A percentile compares a stretch with the other conserved stretches of the same genome.
Evolutionary conservation across 2,888 invertebrate genomes (phyloP).

Genomic region (Drosophila siamana): DNA sequence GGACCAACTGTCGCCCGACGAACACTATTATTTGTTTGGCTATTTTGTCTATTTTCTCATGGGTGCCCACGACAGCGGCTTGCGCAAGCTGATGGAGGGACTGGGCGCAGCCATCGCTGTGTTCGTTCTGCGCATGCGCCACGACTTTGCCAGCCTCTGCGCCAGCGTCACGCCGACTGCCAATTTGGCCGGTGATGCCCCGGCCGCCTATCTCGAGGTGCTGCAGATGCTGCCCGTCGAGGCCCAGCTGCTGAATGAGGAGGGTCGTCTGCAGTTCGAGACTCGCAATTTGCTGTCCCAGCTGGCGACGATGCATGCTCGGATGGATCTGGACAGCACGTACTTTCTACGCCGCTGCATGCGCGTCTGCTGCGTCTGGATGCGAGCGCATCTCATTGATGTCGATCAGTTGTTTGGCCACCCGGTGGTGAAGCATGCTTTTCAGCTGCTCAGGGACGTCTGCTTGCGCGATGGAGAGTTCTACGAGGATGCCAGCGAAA

Average conservation of each 20-base stretch:
- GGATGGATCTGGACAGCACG: too few species aligned
- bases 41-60: neutral
- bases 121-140: neutral
- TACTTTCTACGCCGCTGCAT: neutral
- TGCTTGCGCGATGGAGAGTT: neutral
- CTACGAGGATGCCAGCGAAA: neutral
- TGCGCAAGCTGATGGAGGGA: neutral
- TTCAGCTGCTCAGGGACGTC: neutral
- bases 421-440: neutral
- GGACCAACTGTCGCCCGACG: too few species aligned
- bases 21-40: neutral
- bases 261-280: neutral
- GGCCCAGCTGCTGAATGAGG: neutral
- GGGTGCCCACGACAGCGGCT: neutral
- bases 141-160: neutral
- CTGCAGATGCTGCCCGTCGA: neutral
- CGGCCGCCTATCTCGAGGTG: neutral
- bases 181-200: neutral
- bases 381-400: too few species aligned
- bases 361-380: neutral
- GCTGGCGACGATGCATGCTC: neutral
- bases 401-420: neutral
- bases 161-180: neutral
- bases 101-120: neutral
- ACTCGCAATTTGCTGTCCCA: neutral